Evolutionary conservation across 2,797 vertebrate species (phyloP).

Genomic region (Danio aesculapii): DNA sequence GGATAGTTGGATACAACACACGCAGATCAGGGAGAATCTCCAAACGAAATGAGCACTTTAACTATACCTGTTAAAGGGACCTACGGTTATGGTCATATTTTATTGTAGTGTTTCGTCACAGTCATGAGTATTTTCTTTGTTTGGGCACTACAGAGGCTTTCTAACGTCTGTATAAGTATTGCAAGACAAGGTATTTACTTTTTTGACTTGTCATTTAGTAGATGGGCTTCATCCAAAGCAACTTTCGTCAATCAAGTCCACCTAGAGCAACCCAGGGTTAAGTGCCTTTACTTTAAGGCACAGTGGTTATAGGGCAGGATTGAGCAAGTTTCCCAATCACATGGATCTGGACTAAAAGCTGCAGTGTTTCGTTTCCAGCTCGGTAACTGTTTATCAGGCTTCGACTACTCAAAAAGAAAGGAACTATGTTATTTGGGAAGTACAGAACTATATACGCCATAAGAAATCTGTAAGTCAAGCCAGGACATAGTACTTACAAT

Average conservation of each 20-base stretch:
- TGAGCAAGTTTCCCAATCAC: background rate
- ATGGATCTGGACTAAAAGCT: background rate
- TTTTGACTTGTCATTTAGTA: background rate
- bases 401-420: background rate
- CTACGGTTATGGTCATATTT: conserved; percentile 16
- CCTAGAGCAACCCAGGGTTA: background rate
- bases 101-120: conserved; percentile 7
- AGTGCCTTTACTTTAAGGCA: conserved; percentile 11
- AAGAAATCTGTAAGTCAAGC: background rate
- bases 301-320: background rate
- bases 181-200: conserved; percentile 20
- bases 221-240: conserved; percentile 19
- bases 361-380: conserved; percentile 5
- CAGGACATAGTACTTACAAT: background rate
- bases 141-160: conserved; percentile 31
- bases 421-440: background rate
- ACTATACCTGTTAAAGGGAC: conserved; percentile 52
- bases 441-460: background rate
- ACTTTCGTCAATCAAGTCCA: background rate
- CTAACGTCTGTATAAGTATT: background rate
- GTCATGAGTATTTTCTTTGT: conserved; percentile 14
- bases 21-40: conserved; percentile 75
- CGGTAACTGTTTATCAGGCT: background rate
- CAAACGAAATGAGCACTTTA: conserved; percentile 70
- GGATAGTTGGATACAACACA: conserved; percentile 67